Percentiles rank a stretch among this genome's conserved stretches.
Conservation (phyloP, 2,797 vertebrate genomes). For the Cebuella pygmaea region DNA sequence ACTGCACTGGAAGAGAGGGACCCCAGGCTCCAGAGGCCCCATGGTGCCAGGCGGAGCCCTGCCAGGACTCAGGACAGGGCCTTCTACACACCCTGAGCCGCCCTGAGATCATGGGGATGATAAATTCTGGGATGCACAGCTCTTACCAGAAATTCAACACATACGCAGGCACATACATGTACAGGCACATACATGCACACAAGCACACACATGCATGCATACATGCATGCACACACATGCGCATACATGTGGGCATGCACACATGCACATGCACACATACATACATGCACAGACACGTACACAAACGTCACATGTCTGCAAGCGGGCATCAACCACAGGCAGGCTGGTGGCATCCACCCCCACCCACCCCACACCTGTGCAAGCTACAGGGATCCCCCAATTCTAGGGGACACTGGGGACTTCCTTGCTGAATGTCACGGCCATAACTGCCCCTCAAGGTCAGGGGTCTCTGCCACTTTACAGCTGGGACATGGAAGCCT, state of each 20-base stretch:
- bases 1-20: not conserved
- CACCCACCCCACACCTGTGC: not conserved
- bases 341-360: not conserved
- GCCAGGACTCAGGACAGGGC: not conserved
- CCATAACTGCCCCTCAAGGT: not conserved
- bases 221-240: not conserved
- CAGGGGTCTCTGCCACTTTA: not conserved
- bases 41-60: not conserved
- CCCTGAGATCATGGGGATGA: fast-evolving
- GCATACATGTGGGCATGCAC: fast-evolving
- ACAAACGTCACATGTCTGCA: fast-evolving
- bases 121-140: not conserved
- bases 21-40: not conserved
- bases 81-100: fast-evolving
- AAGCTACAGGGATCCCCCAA: not conserved
- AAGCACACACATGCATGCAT: fast-evolving
- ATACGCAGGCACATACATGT: fast-evolving
- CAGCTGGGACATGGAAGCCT: not conserved
- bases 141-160: not conserved
- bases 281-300: fast-evolving
- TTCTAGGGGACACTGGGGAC: not conserved
- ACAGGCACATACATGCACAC: no score
- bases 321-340: not conserved
- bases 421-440: not conserved
- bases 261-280: fast-evolving